Percentiles rank a stretch among this genome's conserved stretches.
Conservation (phyloP, 2,797 vertebrate species). For the Sebastes steindachneri region DNA sequence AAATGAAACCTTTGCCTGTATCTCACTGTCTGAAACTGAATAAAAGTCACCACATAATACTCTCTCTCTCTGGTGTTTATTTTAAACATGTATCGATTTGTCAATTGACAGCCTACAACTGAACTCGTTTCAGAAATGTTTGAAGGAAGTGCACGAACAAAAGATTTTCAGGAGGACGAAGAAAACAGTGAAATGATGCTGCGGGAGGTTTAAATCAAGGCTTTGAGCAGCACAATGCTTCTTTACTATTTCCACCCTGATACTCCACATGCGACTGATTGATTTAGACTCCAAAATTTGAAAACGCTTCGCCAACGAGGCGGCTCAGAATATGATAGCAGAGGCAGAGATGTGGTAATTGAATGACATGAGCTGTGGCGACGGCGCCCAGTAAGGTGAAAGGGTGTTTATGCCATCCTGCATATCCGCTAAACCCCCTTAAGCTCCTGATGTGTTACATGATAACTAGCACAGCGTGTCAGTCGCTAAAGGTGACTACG, state of each 20-base stretch:
- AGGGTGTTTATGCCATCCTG: slow-evolving; percentile 26
- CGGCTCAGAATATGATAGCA: slow-evolving; percentile 1
- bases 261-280: slow-evolving; percentile 15
- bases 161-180: background rate
- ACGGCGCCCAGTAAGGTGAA: slow-evolving; percentile 14
- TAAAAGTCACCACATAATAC: slow-evolving; percentile 44
- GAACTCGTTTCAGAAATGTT: background rate
- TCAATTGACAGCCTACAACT: background rate
- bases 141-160: background rate
- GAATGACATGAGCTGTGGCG: slow-evolving; percentile 28
- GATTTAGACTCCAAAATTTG: background rate
- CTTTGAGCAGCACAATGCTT: background rate
- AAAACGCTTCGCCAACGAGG: slow-evolving; percentile 18
- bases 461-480: slow-evolving; percentile 75
- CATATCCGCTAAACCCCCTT: slow-evolving; percentile 53
- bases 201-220: background rate
- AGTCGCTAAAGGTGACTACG: slow-evolving; percentile 68
- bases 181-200: background rate
- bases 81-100: slow-evolving; percentile 1
- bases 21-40: slow-evolving; percentile 44
- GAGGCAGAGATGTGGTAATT: slow-evolving; percentile 30
- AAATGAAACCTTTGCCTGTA: slow-evolving; percentile 32
- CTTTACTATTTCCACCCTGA: background rate
- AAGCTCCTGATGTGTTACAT: slow-evolving; percentile 70
- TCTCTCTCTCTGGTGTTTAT: slow-evolving; percentile 23